These are phyloP conservation scores for Thelaira solivaga DNA, from an alignment of 2,888 invertebrate genomes.

Conservation along the genomic window DNA sequence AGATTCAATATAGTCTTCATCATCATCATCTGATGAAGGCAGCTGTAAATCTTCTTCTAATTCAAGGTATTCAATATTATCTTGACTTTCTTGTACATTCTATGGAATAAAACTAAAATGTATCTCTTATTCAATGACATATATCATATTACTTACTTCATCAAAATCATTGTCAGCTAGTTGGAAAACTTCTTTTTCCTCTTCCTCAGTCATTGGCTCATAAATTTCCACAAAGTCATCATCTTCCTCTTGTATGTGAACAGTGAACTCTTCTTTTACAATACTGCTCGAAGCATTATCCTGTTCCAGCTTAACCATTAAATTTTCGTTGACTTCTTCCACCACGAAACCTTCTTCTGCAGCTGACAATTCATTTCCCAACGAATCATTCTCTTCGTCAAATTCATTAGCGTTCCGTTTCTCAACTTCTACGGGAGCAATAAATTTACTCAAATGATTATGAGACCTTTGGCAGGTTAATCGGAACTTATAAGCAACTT, in stretches of 20 bases:
- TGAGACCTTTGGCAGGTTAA: constrained; percentile 71
- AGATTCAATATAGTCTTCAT: too few relatives aligned
- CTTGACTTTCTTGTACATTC: constrained; percentile 54
- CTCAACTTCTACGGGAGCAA: constrained; percentile 72
- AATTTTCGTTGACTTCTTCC: constrained; percentile 60
- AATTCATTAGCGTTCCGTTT: constrained; percentile 61
- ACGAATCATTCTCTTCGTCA: constrained; percentile 18
- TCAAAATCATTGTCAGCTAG: constrained; percentile 51
- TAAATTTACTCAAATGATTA: constrained; percentile 72
- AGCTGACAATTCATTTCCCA: background rate
- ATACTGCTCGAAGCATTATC: constrained; percentile 57
- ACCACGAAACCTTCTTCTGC: constrained; percentile 48
- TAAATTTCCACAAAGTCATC: constrained; percentile 71
- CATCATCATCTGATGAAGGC: constrained; percentile 68
- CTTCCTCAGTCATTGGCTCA: constrained; percentile 68
- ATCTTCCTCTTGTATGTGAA: constrained; percentile 66
- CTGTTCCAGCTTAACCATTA: constrained; percentile 64
- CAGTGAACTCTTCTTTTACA: constrained; percentile 69
- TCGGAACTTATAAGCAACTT: constrained; percentile 70
- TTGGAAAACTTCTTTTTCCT: constrained; percentile 64
- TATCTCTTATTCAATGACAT: background rate
- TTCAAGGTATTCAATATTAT: constrained; percentile 71
- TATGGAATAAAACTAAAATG: constrained; percentile 9
- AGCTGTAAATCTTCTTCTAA: constrained; percentile 65
- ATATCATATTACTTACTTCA: background rate